Percentiles rank a stretch among this genome's conserved stretches.
Conservation (phyloP, 2,797 vertebrate species). For the Ibycter americanus region DNA sequence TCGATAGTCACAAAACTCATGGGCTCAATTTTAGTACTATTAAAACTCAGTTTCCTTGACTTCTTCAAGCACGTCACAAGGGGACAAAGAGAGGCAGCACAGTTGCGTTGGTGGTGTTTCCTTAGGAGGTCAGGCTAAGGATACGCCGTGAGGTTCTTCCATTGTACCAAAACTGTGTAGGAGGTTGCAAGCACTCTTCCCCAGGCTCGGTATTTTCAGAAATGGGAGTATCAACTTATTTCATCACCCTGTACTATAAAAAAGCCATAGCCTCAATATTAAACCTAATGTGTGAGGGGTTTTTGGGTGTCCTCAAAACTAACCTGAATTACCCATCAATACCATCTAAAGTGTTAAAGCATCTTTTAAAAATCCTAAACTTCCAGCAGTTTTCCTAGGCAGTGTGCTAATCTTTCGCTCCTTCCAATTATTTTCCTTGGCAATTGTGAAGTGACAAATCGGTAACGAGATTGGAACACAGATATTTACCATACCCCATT, state of each 20-base stretch:
- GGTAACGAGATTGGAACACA: neutral
- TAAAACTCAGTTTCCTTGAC: neutral
- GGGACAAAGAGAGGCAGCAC: neutral
- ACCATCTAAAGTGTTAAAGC: neutral
- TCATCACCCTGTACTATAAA: neutral
- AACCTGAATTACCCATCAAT: neutral
- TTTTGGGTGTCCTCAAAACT: neutral
- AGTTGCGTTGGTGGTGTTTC: neutral
- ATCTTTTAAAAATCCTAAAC: neutral
- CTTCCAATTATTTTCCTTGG: neutral
- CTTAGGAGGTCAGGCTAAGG: neutral
- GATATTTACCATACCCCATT: neutral
- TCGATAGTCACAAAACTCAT: neutral
- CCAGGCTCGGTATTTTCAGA: neutral
- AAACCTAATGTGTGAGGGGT: neutral
- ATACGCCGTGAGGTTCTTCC: neutral
- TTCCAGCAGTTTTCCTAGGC: neutral
- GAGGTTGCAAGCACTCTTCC: neutral
- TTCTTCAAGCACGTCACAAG: neutral
- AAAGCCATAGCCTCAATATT: neutral
- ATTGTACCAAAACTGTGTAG: neutral
- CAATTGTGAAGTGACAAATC: neutral
- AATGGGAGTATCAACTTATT: neutral
- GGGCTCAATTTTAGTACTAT: neutral
- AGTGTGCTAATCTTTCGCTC: neutral